phyloP scores from a whole-genome alignment of 2,113 vertebrate species.

The Phaethornis superciliosus region DNA sequence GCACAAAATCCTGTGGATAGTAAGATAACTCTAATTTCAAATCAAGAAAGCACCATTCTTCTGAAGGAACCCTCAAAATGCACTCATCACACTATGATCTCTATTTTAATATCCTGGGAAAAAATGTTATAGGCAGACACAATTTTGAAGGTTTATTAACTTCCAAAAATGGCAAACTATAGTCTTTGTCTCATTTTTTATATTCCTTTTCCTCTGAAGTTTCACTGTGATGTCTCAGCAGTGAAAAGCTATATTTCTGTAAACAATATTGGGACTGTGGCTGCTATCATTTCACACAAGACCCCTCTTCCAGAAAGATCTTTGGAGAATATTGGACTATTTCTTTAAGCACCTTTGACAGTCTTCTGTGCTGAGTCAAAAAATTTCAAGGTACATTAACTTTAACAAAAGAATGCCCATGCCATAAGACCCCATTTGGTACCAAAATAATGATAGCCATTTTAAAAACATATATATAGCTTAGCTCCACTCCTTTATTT shows the following conservation, averaged over 20 bases:
- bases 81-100: neutral
- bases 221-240: slow-evolving; percentile 14
- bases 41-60: rapidly evolving
- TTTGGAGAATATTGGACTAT: slow-evolving; percentile 65
- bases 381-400: slow-evolving; percentile 71
- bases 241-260: slow-evolving; percentile 59
- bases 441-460: slow-evolving; percentile 35
- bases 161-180: neutral
- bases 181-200: slow-evolving; percentile 40
- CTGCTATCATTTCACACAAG: slow-evolving; percentile 70
- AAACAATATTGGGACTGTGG: slow-evolving; percentile 60
- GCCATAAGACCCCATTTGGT: slow-evolving; percentile 42
- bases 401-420: slow-evolving; percentile 64
- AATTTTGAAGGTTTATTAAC: slow-evolving; percentile 11
- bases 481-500: slow-evolving; percentile 53
- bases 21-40: neutral
- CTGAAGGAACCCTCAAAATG: neutral
- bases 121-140: neutral
- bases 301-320: slow-evolving; percentile 54
- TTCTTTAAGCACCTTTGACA: slow-evolving; percentile 68
- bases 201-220: neutral
- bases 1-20: neutral
- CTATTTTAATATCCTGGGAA: neutral
- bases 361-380: slow-evolving; percentile 60
- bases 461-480: slow-evolving; percentile 54